Evolutionary conservation across 2,113 vertebrate genomes (phyloP), one percentile per base, ranked within the genome.

Genomic region (Cynocephalus volans): DNA sequence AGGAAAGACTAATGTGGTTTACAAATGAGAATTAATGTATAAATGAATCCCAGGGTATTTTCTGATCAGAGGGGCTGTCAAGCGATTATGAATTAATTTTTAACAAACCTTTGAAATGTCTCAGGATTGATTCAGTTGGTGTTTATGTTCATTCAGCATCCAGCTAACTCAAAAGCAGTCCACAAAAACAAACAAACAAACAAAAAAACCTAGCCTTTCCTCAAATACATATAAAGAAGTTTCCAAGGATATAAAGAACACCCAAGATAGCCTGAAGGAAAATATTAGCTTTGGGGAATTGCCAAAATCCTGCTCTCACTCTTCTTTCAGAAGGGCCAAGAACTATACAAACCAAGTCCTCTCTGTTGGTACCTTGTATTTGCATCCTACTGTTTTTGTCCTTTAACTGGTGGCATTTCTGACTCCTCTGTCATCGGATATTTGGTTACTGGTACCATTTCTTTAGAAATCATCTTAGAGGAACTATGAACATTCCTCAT

Each of bases 21-120:
- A 97, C 76, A 96, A 97, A 88, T 96, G 97, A 88, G 89, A 96
- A 96, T 96, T 93, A 96, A 94, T 95, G 72, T 97, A 93, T 54
- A 85, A 96, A 93, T 93, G 91, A 97, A 81, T 95, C 89, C 33
- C n/a, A 73, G 85, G 54, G 17, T 64, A 85, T 85, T 91, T 86
- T n/a, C 5, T 88, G 89, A 97, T 77, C 67, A 90, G 56, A 69
- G 85, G 50, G 50, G 31, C 70, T 97, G 50, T 82, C 85, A 93
- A 90, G 65, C 11, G 17, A 92, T 93, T 93, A 91, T 76, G 60
- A 97, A 95, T 97, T 88, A 98, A 93, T 95, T 93, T 97, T 96
- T 95, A 94, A 95, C 94, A 95, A 95, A 88, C 54, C 45, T 95
- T 96, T 3, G 62, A 92, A 96, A 56, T 88, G 21, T 90, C 24